phyloP scores from a whole-genome alignment of 2,797 vertebrate species.

The Malurus splendens region DNA sequence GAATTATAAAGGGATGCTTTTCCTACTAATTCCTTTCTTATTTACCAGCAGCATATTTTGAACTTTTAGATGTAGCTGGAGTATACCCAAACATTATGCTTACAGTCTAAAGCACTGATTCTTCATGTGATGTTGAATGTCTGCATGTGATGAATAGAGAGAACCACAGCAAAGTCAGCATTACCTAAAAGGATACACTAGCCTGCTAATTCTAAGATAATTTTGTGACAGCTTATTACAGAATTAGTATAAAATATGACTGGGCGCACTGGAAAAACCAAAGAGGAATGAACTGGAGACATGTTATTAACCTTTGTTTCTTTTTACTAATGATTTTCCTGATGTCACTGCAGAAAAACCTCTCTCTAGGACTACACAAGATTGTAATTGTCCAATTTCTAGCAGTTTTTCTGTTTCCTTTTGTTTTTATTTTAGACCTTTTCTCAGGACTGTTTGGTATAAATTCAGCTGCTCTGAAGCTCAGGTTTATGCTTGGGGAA shows the following conservation, averaged over 20 bases:
- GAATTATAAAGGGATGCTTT: neutral
- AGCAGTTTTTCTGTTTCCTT: neutral
- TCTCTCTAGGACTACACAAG: neutral
- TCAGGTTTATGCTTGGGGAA: neutral
- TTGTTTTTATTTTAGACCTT: neutral
- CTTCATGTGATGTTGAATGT: neutral
- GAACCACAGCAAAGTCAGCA: neutral
- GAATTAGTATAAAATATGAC: neutral
- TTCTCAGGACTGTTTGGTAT: neutral
- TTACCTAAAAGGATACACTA: neutral
- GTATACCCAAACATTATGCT: neutral
- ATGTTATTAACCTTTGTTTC: neutral
- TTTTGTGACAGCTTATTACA: neutral
- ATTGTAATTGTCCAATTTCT: neutral
- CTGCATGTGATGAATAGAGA: neutral
- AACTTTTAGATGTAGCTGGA: neutral
- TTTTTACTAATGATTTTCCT: neutral
- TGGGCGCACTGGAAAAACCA: neutral
- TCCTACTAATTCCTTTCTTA: neutral
- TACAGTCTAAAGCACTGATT: neutral
- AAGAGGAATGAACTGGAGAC: neutral
- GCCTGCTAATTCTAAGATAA: neutral
- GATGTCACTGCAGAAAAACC: neutral
- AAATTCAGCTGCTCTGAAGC: neutral
- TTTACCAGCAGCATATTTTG: neutral